phyloP scores from a whole-genome alignment of 2,888 invertebrate genomes.

The Protodeltote pygarga region DNA sequence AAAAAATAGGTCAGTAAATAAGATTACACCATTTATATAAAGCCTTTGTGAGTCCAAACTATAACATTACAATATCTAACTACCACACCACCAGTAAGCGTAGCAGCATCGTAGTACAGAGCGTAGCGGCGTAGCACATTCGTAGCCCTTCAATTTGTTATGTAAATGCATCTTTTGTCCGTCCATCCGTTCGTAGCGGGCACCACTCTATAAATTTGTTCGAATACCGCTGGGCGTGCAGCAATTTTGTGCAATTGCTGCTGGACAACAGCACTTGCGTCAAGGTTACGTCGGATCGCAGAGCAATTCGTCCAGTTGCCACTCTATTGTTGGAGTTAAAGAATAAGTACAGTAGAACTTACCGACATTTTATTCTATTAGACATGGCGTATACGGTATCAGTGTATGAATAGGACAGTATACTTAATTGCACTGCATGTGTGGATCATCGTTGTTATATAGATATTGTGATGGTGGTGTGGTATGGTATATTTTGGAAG shows the following conservation, averaged over 20 bases:
- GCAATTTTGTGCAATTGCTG: constrained; percentile 59
- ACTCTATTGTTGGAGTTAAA: constrained; percentile 9
- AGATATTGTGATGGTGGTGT: too few relatives aligned
- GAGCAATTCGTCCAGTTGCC: constrained; percentile 9
- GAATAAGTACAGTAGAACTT: too few relatives aligned
- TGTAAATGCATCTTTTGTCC: constrained; percentile 85
- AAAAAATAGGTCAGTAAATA: too few relatives aligned
- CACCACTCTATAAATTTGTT: constrained; percentile 71
- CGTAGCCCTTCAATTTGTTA: constrained; percentile 84
- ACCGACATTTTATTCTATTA: too few relatives aligned
- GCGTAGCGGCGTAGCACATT: constrained; percentile 45
- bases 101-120: too few relatives aligned
- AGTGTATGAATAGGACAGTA: too few relatives aligned
- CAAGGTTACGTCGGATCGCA: constrained; percentile 34
- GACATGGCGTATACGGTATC: too few relatives aligned
- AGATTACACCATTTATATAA: too few relatives aligned
- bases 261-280: constrained; percentile 29
- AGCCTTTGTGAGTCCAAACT: too few relatives aligned
- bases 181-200: constrained; percentile 58
- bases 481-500: too few relatives aligned
- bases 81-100: constrained; percentile 1
- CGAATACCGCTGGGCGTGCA: constrained; percentile 59
- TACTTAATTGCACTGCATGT: too few relatives aligned
- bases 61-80: constrained; percentile 17
- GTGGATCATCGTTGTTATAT: too few relatives aligned